phyloP scores from a whole-genome alignment of 2,113 vertebrate species.

The Mugil cephalus region DNA sequence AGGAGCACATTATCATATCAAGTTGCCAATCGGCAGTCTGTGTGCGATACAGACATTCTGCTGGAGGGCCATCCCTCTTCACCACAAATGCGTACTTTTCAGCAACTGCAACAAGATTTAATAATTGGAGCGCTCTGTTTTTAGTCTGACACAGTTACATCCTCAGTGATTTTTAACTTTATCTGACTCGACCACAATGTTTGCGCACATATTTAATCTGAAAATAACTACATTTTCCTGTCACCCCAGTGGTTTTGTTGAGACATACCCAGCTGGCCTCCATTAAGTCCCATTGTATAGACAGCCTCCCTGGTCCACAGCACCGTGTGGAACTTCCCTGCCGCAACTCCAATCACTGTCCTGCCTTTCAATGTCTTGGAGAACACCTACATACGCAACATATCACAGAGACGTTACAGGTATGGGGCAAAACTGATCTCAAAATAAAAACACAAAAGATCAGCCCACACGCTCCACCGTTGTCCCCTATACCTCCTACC shows the following conservation, averaged over 20 bases:
- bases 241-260: conserved; percentile 2
- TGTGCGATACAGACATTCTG: not conserved
- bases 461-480: no score
- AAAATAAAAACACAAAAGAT: not conserved
- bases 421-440: no score
- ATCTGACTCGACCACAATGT: not conserved
- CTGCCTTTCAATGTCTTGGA: conserved; percentile 94
- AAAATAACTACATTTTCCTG: conserved; percentile 7
- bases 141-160: not conserved
- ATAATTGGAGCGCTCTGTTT: no score
- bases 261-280: conserved; percentile 94
- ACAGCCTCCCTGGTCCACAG: conserved; percentile 95
- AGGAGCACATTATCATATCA: not conserved
- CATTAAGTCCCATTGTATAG: conserved; percentile 96
- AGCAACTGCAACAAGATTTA: no score
- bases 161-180: not conserved
- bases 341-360: conserved; percentile 92
- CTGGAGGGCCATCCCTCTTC: no score
- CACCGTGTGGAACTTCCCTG: conserved; percentile 96
- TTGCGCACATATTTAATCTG: not conserved
- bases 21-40: not conserved
- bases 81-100: no score
- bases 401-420: not conserved
- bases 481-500: conserved; percentile 78
- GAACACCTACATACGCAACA: conserved; percentile 85